Conservation (phyloP, 2,797 vertebrate species). For the Hephaestus fuliginosus region DNA sequence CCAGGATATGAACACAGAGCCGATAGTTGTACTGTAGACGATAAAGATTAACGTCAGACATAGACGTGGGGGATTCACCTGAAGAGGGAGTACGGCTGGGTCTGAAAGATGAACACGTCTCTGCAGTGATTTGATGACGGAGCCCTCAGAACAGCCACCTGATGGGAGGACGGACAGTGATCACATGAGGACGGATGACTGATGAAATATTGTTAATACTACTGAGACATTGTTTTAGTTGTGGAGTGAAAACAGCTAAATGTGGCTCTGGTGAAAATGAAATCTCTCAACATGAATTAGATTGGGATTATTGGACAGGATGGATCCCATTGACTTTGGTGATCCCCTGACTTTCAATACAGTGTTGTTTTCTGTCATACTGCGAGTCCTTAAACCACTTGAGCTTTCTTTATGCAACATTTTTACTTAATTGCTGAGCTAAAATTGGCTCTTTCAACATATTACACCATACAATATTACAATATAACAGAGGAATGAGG, state of each 20-base stretch:
- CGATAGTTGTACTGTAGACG: background rate
- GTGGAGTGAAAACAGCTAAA: background rate
- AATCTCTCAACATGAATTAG: too few relatives aligned
- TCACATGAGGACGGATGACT: background rate
- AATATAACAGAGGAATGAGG: slow-evolving; percentile 4
- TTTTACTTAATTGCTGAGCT: slow-evolving; percentile 9
- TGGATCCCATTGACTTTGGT: background rate
- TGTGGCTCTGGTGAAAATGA: too few relatives aligned
- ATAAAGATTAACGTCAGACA: background rate
- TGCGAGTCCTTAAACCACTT: slow-evolving; percentile 57
- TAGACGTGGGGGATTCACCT: slow-evolving; percentile 81
- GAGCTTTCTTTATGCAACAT: slow-evolving; percentile 41
- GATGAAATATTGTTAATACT: background rate
- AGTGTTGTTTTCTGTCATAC: background rate
- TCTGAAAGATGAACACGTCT: slow-evolving; percentile 94
- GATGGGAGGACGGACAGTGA: background rate
- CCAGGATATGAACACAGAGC: background rate
- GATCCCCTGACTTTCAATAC: too few relatives aligned
- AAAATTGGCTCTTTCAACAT: slow-evolving; percentile 1
- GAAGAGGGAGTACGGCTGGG: slow-evolving; percentile 92
- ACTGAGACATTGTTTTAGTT: background rate
- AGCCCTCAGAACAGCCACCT: slow-evolving; percentile 80
- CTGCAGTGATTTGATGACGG: slow-evolving; percentile 86
- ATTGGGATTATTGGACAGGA: too few relatives aligned
- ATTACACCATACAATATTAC: background rate